Conservation (phyloP, 2,888 invertebrate species). For the Drosophila hamatofila region DNA sequence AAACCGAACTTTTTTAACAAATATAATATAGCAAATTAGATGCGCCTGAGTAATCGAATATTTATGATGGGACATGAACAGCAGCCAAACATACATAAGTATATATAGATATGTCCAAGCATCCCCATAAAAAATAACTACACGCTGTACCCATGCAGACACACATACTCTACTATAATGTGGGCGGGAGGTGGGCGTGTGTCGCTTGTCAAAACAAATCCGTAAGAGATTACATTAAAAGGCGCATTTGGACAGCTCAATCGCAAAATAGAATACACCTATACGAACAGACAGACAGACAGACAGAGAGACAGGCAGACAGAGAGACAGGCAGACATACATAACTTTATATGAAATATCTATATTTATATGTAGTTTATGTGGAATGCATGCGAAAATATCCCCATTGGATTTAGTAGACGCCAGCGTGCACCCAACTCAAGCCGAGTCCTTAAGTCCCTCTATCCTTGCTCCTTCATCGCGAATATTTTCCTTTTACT, state of each 20-base stretch:
- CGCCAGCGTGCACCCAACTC: conserved; percentile 67
- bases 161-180: background rate
- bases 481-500: conserved; percentile 16
- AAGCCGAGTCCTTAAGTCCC: conserved; percentile 47
- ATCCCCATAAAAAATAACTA: conserved; percentile 41
- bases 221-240: conserved; percentile 81
- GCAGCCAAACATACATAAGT: conserved; percentile 10
- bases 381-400: conserved; percentile 50
- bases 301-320: background rate
- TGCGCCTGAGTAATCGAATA: conserved; percentile 76
- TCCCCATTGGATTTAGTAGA: conserved; percentile 70
- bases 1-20: conserved; percentile 14
- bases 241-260: conserved; percentile 81
- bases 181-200: conserved; percentile 9
- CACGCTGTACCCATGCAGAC: conserved; percentile 1
- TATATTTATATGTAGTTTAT: conserved; percentile 11
- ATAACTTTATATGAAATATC: conserved; percentile 7
- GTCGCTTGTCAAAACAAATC: conserved; percentile 78
- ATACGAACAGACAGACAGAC: conserved; percentile 17
- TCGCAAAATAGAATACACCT: conserved; percentile 74
- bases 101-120: conserved; percentile 5
- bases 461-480: conserved; percentile 30
- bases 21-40: conserved; percentile 73
- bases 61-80: conserved; percentile 69
- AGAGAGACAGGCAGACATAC: background rate